Percentiles rank a stretch among this genome's conserved stretches.
These are phyloP conservation scores for Acronicta psi DNA, from an alignment of 2,888 invertebrate genomes.

Conservation along the genomic window DNA sequence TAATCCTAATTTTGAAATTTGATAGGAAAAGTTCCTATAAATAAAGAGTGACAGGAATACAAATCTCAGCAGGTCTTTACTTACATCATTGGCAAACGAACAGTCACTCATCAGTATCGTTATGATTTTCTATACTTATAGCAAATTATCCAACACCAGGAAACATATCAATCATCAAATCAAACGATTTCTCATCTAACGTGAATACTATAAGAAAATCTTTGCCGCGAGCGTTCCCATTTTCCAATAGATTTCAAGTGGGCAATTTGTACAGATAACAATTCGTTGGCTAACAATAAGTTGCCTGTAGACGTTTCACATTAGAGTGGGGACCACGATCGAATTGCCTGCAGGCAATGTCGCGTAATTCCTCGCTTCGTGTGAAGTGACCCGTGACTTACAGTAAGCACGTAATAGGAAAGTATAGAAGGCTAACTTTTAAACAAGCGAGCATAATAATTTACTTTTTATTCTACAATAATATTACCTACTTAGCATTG, in stretches of 20 bases:
- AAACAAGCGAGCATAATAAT: neutral
- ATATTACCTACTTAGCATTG: too few species aligned
- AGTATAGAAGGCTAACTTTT: slow-evolving; percentile 30
- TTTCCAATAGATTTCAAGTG: slow-evolving; percentile 56
- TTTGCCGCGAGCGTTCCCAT: slow-evolving; percentile 45
- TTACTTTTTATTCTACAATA: too few species aligned
- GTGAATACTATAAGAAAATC: slow-evolving; percentile 48
- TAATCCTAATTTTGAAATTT: too few species aligned
- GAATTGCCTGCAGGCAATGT: slow-evolving; percentile 38
- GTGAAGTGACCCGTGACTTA: slow-evolving; percentile 61
- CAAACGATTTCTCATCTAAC: slow-evolving; percentile 47
- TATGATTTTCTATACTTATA: slow-evolving; percentile 31
- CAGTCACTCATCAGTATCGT: slow-evolving; percentile 16
- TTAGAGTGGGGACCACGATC: slow-evolving; percentile 38
- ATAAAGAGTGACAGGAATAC: neutral
- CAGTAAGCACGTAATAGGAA: slow-evolving; percentile 37
- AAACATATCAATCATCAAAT: slow-evolving; percentile 47
- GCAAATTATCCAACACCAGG: slow-evolving; percentile 44
- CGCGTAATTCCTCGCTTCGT: slow-evolving; percentile 57
- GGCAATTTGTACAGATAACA: slow-evolving; percentile 52
- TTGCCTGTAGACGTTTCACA: slow-evolving; percentile 37
- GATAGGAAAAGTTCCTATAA: too few species aligned
- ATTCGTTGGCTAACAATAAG: slow-evolving; percentile 52
- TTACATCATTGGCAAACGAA: slow-evolving; percentile 6
- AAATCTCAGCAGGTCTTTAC: neutral